A percentile compares a stretch with the other conserved stretches of the same genome.
phyloP scores from a whole-genome alignment of 2,888 invertebrate genomes.

The Disparrhopalites patrizii region DNA sequence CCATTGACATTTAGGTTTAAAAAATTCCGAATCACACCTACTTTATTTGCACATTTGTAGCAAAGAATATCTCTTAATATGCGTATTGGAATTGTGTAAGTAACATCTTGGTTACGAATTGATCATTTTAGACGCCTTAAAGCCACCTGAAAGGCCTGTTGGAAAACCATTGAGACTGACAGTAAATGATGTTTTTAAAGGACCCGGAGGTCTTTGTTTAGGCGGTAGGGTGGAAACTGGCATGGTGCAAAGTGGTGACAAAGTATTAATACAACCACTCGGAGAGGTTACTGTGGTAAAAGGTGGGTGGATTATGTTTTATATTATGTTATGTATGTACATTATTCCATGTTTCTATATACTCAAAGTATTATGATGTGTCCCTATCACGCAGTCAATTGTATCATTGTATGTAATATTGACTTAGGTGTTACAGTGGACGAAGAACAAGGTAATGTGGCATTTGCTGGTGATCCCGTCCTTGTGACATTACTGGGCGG shows the following conservation, averaged over 20 bases:
- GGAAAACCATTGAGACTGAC: constrained; percentile 85
- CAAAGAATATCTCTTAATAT: too few relatives aligned
- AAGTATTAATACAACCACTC: constrained; percentile 78
- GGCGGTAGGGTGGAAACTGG: constrained; percentile 91
- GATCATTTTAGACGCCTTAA: constrained; percentile 64
- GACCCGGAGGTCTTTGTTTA: constrained; percentile 81
- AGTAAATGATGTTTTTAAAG: constrained; percentile 93
- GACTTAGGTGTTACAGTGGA: constrained; percentile 66
- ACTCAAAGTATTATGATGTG: too few relatives aligned
- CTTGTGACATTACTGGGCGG: constrained; percentile 74
- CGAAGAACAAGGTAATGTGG: constrained; percentile 64
- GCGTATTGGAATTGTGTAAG: background rate
- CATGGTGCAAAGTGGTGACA: constrained; percentile 76
- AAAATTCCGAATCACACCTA: too few relatives aligned
- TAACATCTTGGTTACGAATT: background rate
- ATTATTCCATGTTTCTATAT: constrained; percentile 4
- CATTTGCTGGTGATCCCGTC: constrained; percentile 93
- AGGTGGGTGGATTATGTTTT: constrained; percentile 54
- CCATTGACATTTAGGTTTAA: too few relatives aligned
- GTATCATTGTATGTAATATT: too few relatives aligned
- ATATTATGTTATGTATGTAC: constrained; percentile 38
- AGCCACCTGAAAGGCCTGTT: constrained; percentile 79
- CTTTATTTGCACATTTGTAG: too few relatives aligned
- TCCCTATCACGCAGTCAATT: too few relatives aligned
- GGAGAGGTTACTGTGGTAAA: constrained; percentile 80